Evolutionary conservation across 2,113 vertebrate species (phyloP).

Genomic region (Rutilus rutilus): DNA sequence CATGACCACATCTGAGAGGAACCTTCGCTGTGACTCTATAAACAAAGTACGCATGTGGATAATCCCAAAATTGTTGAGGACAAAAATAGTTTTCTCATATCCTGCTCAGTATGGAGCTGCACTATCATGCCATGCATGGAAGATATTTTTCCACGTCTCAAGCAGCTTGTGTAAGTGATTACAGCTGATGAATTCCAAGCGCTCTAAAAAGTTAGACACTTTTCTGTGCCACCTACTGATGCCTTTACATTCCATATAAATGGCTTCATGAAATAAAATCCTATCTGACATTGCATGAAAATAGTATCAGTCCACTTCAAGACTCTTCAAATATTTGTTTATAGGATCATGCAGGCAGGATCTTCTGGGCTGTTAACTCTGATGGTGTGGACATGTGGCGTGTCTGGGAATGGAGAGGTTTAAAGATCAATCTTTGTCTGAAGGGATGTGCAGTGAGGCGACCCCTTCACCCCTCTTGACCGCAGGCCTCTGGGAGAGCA

Average conservation of each 20-base stretch:
- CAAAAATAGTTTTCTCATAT: constrained; percentile 41
- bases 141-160: constrained; percentile 11
- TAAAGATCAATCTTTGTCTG: constrained; percentile 48
- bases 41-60: constrained; percentile 39
- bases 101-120: constrained; percentile 44
- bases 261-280: background rate
- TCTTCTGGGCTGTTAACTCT: background rate
- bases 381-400: constrained; percentile 17
- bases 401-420: constrained; percentile 47
- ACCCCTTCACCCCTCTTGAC: constrained; percentile 48
- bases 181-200: constrained; percentile 16
- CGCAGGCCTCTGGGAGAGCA: constrained; percentile 26
- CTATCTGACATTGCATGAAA: background rate
- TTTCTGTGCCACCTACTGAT: constrained; percentile 4
- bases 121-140: constrained; percentile 1
- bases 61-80: constrained; percentile 36
- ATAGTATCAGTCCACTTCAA: background rate
- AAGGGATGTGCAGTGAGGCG: constrained; percentile 49
- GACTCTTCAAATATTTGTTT: background rate
- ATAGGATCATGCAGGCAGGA: background rate
- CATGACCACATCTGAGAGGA: constrained; percentile 44
- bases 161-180: constrained; percentile 11
- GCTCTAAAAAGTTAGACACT: background rate
- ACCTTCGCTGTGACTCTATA: background rate
- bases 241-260: background rate